These are phyloP conservation scores for Bombus breviceps DNA, from an alignment of 1,140 invertebrate genomes.

Conservation along the genomic window DNA sequence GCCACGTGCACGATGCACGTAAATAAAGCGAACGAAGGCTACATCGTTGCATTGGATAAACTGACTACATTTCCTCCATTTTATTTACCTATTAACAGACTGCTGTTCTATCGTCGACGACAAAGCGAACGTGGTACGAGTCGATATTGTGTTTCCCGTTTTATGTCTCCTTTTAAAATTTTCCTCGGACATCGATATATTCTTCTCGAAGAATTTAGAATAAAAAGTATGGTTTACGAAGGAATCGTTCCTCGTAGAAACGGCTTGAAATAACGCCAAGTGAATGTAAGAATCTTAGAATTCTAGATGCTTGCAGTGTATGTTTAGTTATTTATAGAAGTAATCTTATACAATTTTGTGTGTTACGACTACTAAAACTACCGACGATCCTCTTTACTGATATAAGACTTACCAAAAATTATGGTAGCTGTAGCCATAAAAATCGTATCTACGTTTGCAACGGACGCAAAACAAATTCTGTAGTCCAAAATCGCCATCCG, in stretches of 20 bases:
- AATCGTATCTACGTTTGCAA: no score
- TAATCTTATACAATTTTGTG: no score
- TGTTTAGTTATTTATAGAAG: no score
- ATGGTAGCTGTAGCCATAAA: no score
- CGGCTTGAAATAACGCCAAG: no score
- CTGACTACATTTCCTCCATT: constrained; percentile 2
- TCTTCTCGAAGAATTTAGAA: background rate
- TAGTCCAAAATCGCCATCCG: no score
- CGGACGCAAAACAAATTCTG: no score
- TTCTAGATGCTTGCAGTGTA: no score
- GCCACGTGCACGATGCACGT: constrained; percentile 24
- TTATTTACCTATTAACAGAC: background rate
- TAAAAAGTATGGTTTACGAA: background rate
- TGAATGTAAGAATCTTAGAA: no score
- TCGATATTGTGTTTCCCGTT: background rate
- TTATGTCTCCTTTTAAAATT: background rate
- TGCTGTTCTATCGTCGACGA: background rate
- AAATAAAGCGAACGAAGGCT: constrained; percentile 12
- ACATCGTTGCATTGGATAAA: background rate
- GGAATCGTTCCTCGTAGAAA: background rate
- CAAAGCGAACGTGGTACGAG: background rate
- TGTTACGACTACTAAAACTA: no score
- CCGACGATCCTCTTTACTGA: no score
- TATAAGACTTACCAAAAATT: no score
- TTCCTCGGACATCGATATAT: background rate